Conservation (phyloP, 92 coral and sea anemone species). For the Epizoanthus stellaris region DNA sequence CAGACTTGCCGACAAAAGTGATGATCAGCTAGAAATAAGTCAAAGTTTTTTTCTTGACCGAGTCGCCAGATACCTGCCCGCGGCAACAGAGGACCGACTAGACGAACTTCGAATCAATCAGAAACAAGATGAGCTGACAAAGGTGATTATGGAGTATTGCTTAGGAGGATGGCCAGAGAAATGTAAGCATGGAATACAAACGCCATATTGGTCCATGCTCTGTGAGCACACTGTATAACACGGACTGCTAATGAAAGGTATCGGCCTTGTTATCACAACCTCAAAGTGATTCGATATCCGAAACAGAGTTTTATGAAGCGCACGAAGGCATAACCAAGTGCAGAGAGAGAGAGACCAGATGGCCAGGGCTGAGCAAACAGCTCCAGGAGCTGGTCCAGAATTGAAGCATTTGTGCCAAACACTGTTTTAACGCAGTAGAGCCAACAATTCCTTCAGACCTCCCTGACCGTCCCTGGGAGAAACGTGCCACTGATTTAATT, state of each 20-base stretch:
- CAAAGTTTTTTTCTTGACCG: background rate
- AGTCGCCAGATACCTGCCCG: background rate
- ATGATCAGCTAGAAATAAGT: background rate
- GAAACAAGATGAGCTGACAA: conserved; percentile 2
- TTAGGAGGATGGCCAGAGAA: conserved; percentile 61
- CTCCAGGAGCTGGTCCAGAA: conserved; percentile 22
- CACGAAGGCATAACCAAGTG: conserved; percentile 37
- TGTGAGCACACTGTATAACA: conserved; percentile 25
- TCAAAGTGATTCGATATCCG: conserved; percentile 21
- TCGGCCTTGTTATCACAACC: conserved; percentile 17
- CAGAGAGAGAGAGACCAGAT: conserved; percentile 49
- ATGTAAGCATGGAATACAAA: conserved; percentile 5
- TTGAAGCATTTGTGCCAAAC: conserved; percentile 4
- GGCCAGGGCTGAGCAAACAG: conserved; percentile 39
- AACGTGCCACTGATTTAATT: no score
- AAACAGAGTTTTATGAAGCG: conserved; percentile 34
- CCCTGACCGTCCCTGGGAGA: no score
- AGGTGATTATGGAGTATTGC: conserved; percentile 7
- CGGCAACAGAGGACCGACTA: background rate
- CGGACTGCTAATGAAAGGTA: conserved; percentile 35
- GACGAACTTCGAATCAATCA: background rate
- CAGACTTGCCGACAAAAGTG: no score
- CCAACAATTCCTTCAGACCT: no score
- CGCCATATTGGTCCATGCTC: conserved; percentile 29
- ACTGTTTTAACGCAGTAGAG: no score